Conservation (phyloP, 1,140 invertebrate species). For the Aphaenogaster floridana region DNA sequence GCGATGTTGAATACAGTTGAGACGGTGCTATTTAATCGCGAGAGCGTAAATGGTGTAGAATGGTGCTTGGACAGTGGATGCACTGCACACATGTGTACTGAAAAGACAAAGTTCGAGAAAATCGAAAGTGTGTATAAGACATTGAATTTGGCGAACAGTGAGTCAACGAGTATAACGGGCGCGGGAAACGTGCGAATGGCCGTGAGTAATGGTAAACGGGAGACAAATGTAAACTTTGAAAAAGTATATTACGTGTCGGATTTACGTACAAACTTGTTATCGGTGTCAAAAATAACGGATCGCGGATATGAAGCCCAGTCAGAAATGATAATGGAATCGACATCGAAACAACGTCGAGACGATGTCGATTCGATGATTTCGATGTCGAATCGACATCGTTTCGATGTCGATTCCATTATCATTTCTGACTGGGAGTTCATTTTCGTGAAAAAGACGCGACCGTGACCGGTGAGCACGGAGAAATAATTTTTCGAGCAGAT, state of each 20-base stretch:
- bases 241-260: neutral
- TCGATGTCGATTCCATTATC: no score
- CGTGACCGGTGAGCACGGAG: neutral
- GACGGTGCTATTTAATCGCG: neutral
- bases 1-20: neutral
- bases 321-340: no score
- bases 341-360: no score
- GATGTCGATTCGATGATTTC: no score
- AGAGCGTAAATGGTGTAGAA: neutral
- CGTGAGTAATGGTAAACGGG: neutral
- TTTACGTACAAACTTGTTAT: neutral
- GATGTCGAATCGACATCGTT: no score
- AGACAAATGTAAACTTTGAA: neutral
- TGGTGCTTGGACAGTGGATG: neutral
- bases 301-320: neutral
- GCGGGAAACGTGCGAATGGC: neutral
- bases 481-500: constrained; percentile 1
- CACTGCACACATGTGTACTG: neutral
- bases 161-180: neutral
- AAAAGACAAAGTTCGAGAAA: neutral
- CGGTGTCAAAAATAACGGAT: neutral
- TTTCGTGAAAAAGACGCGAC: neutral
- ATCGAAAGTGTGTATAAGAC: neutral
- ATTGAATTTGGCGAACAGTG: neutral
- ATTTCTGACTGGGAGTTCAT: no score